phyloP scores from a whole-genome alignment of 2,888 invertebrate species.

The Amiota mariae region DNA sequence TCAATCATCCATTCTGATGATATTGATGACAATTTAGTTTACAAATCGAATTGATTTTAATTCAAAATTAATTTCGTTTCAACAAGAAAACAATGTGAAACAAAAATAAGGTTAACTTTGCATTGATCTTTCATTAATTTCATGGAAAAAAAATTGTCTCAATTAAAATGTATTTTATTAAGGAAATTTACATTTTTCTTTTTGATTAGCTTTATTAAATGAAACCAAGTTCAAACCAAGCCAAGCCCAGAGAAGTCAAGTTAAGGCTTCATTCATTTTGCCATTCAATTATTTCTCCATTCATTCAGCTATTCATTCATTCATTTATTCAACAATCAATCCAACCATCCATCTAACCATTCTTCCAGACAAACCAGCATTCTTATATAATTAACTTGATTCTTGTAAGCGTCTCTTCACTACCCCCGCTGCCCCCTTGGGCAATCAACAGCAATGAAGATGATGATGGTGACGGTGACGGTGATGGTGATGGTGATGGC shows the following conservation, averaged over 20 bases:
- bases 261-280: too few species aligned
- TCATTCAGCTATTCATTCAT: neutral
- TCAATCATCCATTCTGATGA: too few species aligned
- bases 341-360: slow-evolving; percentile 38
- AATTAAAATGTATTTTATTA: slow-evolving; percentile 19
- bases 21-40: too few species aligned
- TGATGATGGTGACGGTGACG: neutral
- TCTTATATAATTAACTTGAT: slow-evolving; percentile 59
- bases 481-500: too few species aligned
- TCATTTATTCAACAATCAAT: neutral
- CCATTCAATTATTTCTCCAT: neutral
- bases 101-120: too few species aligned
- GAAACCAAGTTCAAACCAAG: too few species aligned
- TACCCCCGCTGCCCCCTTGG: slow-evolving; percentile 15
- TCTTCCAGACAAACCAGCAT: too few species aligned
- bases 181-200: slow-evolving; percentile 20
- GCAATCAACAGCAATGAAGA: slow-evolving; percentile 39
- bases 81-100: too few species aligned
- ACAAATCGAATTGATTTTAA: too few species aligned
- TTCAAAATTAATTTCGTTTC: too few species aligned
- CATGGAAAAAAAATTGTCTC: neutral
- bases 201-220: neutral
- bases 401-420: slow-evolving; percentile 37
- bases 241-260: too few species aligned
- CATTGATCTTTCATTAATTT: too few species aligned